Evolutionary conservation across 1,140 invertebrate genomes (phyloP).

Genomic region (Telenomus remus): DNA sequence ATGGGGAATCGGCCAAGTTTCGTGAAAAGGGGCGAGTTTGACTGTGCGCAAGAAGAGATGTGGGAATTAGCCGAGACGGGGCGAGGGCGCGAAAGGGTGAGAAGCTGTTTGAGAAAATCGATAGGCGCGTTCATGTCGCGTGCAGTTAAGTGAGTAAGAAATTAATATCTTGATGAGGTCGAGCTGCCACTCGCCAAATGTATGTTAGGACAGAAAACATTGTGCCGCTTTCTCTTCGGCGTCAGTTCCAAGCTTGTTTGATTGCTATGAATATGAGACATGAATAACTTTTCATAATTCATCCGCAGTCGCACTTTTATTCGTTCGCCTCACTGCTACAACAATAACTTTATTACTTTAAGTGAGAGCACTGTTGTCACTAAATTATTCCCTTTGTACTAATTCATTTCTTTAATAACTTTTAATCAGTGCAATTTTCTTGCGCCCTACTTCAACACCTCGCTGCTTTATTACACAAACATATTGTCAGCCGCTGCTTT

Average conservation of each 20-base stretch:
- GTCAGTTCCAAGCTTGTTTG: slow-evolving; percentile 39
- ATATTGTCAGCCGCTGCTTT: slow-evolving; percentile 12
- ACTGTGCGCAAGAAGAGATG: slow-evolving; percentile 57
- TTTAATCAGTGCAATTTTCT: slow-evolving; percentile 19
- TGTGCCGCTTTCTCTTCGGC: slow-evolving; percentile 37
- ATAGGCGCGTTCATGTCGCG: slow-evolving; percentile 71
- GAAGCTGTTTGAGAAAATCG: slow-evolving; percentile 68
- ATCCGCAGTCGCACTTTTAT: slow-evolving; percentile 15
- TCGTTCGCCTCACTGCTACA: neutral
- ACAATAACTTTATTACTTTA: neutral
- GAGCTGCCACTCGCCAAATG: slow-evolving; percentile 62
- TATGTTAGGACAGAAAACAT: slow-evolving; percentile 54
- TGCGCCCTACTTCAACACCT: slow-evolving; percentile 7
- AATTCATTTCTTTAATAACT: slow-evolving; percentile 8
- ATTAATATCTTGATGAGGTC: slow-evolving; percentile 74
- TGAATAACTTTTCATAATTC: slow-evolving; percentile 48
- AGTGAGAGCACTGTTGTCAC: neutral
- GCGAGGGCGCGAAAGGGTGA: slow-evolving; percentile 15
- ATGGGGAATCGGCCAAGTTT: slow-evolving; percentile 60
- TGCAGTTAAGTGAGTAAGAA: slow-evolving; percentile 73
- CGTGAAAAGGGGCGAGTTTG: slow-evolving; percentile 63
- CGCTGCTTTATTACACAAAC: slow-evolving; percentile 12
- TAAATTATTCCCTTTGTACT: neutral
- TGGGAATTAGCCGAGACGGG: slow-evolving; percentile 37
- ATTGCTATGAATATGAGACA: slow-evolving; percentile 42